Base-by-base conservation (phyloP, 2,113 vertebrate genomes). In the Cavia porcellus region DNA sequence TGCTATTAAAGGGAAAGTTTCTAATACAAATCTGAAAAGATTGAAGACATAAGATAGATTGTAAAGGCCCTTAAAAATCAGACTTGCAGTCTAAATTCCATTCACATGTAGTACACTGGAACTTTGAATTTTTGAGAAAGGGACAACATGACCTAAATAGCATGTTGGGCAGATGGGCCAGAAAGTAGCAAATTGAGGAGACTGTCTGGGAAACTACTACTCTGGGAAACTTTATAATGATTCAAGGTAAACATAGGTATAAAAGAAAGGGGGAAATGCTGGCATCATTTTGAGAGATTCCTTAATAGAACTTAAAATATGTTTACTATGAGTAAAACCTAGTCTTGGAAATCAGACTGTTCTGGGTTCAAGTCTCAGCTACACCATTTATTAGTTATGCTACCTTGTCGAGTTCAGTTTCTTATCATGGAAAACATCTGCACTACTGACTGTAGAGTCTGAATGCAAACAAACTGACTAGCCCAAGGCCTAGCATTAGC, bases 1-100 rank as follows among this genome's bases (percentile, higher is more conserved):
- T 35, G 55, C 92, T 94, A 50, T 94, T 68, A 42, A 92, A 92
- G 38, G 85, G n/a, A 86, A 86, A 57, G 22, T 57, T 90, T 91
- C 66, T 82, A 92, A 72, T 72, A 86, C 32, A 30, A 96, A 59
- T 66, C 52, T 45, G 61, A 57, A 85, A 88, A 85, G 45, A 93
- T 6, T 52, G 32, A 94, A 52, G 25, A 68, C 19, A 38, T 52
- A 75, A 62, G 28, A 55, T 24, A 86, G 59, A 62, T 0, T 59
- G 38, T 14, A 83, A 52, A 86, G 20, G 15, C 45, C 89, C 45
- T 94, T 82, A 57, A 19, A 93, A 77, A 30, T 1, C 28, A 94
- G 24, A 47, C 20, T 87, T 55, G 14, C 61, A 62, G 20, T 52
- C 45, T 86, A 19, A 38, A 32, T 70, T 52, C n/a, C 81, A 66